Evolutionary conservation across 1,140 invertebrate species (phyloP).

Genomic region (Aethina tumida): DNA sequence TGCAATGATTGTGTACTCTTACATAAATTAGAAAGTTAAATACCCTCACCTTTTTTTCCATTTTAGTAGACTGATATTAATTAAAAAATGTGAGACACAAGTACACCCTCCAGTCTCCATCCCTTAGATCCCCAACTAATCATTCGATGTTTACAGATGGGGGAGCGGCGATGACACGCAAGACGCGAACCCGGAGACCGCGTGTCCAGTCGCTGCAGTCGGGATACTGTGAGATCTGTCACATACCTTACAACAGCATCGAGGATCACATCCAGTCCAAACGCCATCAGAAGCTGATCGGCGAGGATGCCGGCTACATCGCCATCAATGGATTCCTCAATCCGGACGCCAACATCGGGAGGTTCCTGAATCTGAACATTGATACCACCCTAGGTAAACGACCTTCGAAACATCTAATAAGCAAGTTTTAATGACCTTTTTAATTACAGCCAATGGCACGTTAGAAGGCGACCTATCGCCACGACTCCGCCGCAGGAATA

Average conservation of each 20-base stretch:
- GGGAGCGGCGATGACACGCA: slow-evolving; percentile 38
- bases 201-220: slow-evolving; percentile 42
- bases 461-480: slow-evolving; percentile 16
- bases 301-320: slow-evolving; percentile 57
- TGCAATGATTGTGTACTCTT: no score
- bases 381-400: slow-evolving; percentile 25
- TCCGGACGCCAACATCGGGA: slow-evolving; percentile 55
- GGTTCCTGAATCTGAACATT: slow-evolving; percentile 42
- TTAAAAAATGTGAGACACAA: slow-evolving; percentile 40
- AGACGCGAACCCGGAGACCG: slow-evolving; percentile 48
- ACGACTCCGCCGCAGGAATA: slow-evolving; percentile 19
- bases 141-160: slow-evolving; percentile 4
- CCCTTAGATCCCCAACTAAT: slow-evolving; percentile 2
- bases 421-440: slow-evolving; percentile 6
- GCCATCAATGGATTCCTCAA: slow-evolving; percentile 38
- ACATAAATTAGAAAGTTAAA: no score
- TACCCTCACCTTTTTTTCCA: no score
- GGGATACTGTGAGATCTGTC: slow-evolving; percentile 69
- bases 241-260: slow-evolving; percentile 54
- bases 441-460: slow-evolving; percentile 2
- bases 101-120: slow-evolving; percentile 28
- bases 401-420: slow-evolving; percentile 4
- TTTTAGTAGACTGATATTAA: background rate
- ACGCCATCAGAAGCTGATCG: slow-evolving; percentile 57
- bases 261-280: slow-evolving; percentile 58